Evolutionary conservation across 1,140 invertebrate genomes (phyloP).

Genomic region (Wasmannia auropunctata): DNA sequence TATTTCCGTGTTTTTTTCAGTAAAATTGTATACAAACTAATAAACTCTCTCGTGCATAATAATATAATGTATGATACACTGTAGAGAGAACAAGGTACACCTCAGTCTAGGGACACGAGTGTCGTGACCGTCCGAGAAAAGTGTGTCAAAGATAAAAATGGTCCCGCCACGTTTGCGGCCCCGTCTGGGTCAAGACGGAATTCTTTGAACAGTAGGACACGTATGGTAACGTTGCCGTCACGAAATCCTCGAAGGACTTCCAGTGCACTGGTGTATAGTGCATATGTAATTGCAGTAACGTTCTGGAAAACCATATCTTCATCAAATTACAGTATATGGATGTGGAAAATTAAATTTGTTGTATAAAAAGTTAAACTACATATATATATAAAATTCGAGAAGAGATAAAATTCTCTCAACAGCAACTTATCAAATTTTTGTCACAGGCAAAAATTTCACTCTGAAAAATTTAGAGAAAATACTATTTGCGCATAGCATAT

Average conservation of each 20-base stretch:
- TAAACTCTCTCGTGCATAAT: neutral
- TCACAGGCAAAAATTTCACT: neutral
- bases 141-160: conserved; percentile 54
- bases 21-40: neutral
- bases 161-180: neutral
- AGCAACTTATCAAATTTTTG: neutral
- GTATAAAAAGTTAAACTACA: neutral
- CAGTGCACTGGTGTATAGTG: neutral
- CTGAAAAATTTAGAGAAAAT: neutral
- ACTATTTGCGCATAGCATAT: neutral
- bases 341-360: conserved; percentile 12
- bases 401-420: neutral
- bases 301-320: neutral
- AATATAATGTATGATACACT: neutral
- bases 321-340: neutral
- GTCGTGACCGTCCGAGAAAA: conserved; percentile 3
- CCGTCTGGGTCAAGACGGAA: conserved; percentile 12
- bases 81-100: neutral
- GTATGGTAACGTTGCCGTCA: neutral
- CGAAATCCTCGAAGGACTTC: conserved; percentile 3
- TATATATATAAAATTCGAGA: conserved; percentile 5
- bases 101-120: neutral
- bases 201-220: conserved; percentile 17
- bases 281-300: conserved; percentile 23
- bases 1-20: neutral